Percentiles rank a stretch among this genome's conserved stretches.
These are phyloP conservation scores for Gracilinanus agilis DNA, from an alignment of 2,113 vertebrate species.

Conservation along the genomic window DNA sequence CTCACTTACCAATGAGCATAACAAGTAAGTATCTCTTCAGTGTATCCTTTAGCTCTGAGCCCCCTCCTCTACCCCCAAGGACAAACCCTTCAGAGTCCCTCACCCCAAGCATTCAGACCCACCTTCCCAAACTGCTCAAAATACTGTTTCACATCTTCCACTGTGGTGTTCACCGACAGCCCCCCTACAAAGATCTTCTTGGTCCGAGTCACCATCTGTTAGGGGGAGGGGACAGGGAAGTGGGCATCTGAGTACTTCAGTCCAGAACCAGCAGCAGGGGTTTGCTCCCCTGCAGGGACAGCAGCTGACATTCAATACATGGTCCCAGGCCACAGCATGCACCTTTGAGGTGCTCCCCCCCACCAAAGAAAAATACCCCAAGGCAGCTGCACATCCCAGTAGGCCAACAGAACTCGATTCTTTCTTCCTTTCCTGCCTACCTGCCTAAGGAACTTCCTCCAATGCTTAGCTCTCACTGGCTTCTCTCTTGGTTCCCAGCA, in stretches of 20 bases:
- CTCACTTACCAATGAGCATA: neutral
- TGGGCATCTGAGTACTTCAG: slow-evolving; percentile 75
- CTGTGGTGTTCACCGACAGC: slow-evolving; percentile 97
- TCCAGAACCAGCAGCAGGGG: slow-evolving; percentile 74
- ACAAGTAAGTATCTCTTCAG: neutral
- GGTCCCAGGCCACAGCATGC: slow-evolving; percentile 56
- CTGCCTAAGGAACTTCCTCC: neutral
- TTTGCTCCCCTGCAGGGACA: slow-evolving; percentile 70
- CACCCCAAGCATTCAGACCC: slow-evolving; percentile 73
- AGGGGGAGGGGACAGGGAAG: slow-evolving; percentile 80
- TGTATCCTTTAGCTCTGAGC: neutral
- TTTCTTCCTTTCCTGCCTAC: slow-evolving; percentile 17
- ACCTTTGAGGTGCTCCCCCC: slow-evolving; percentile 37
- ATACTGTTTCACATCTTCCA: slow-evolving; percentile 99
- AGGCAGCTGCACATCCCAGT: slow-evolving; percentile 70
- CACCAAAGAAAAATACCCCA: slow-evolving; percentile 30
- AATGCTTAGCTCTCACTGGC: neutral
- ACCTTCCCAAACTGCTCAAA: slow-evolving; percentile 99
- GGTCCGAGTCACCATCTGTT: slow-evolving; percentile 98
- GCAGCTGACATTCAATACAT: slow-evolving; percentile 79
- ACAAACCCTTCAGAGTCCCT: neutral
- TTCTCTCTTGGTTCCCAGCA: neutral
- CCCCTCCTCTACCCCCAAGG: neutral
- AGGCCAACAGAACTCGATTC: slow-evolving; percentile 32
- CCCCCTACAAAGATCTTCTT: slow-evolving; percentile 99